Conservation (phyloP, 2,797 vertebrate genomes). For the Huso huso region DNA sequence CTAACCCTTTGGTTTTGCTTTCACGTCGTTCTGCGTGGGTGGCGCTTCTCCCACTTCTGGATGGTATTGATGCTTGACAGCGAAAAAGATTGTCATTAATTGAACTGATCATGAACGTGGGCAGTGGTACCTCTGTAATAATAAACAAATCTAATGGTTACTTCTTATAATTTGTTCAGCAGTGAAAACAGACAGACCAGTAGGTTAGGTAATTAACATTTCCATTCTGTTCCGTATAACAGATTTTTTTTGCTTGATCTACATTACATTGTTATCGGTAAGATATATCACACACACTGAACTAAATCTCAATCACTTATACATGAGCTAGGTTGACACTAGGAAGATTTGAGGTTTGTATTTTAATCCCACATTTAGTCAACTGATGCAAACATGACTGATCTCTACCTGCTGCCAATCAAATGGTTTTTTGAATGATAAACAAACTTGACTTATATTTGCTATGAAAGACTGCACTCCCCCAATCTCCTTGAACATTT, state of each 20-base stretch:
- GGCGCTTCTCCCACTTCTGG: not conserved
- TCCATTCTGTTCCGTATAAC: not conserved
- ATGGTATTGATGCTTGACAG: slow-evolving; percentile 30
- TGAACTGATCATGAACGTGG: slow-evolving; percentile 40
- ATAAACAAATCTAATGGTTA: slow-evolving; percentile 4
- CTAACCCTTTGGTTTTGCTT: slow-evolving; percentile 26
- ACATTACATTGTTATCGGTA: too few species aligned
- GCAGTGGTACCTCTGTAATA: slow-evolving; percentile 21
- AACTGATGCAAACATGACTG: too few species aligned
- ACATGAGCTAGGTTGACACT: not conserved
- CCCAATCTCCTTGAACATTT: too few species aligned
- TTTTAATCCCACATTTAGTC: too few species aligned
- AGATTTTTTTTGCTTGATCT: too few species aligned
- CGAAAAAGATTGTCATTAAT: slow-evolving; percentile 39
- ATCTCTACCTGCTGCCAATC: too few species aligned
- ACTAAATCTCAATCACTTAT: too few species aligned
- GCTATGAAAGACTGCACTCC: too few species aligned
- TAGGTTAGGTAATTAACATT: not conserved
- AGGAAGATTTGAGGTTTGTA: too few species aligned
- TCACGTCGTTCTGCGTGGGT: slow-evolving; percentile 18
- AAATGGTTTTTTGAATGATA: too few species aligned
- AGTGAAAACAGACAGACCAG: not conserved
- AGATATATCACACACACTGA: too few species aligned
- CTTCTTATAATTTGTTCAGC: not conserved
- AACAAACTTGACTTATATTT: too few species aligned